A percentile compares a stretch with the other conserved stretches of the same genome.
These are phyloP conservation scores for Coelopa pilipes DNA, from an alignment of 2,888 invertebrate genomes.

Conservation along the genomic window DNA sequence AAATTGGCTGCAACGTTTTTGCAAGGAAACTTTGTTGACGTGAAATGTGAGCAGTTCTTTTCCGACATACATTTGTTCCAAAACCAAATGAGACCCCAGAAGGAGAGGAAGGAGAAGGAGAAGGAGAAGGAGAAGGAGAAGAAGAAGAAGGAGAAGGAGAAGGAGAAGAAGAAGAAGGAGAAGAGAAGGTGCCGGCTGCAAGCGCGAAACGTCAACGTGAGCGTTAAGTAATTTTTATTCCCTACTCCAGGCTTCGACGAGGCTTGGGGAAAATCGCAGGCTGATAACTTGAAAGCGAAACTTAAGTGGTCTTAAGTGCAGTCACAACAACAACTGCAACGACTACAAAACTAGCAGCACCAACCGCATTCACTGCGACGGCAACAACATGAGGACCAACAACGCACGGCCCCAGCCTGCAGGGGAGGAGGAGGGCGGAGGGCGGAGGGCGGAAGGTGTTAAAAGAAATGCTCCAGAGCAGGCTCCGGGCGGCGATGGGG, in stretches of 20 bases:
- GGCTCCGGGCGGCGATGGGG: neutral
- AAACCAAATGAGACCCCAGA: too few species aligned
- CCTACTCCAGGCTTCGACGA: neutral
- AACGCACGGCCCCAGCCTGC: too few species aligned
- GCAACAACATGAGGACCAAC: neutral
- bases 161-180: too few species aligned
- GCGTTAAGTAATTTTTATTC: conserved; percentile 3
- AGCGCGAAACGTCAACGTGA: neutral
- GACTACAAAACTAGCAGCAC: neutral
- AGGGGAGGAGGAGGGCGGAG: too few species aligned
- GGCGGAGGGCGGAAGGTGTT: conserved; percentile 11
- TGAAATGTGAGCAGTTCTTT: too few species aligned
- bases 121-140: too few species aligned
- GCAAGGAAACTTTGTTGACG: too few species aligned
- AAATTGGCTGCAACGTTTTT: too few species aligned
- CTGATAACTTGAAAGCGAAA: conserved; percentile 27
- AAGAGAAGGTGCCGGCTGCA: neutral
- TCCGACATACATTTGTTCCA: too few species aligned
- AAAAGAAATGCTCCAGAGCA: conserved; percentile 11
- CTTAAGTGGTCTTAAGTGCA: conserved; percentile 29
- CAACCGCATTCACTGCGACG: too few species aligned
- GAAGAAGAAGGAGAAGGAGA: too few species aligned
- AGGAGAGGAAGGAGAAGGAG: too few species aligned
- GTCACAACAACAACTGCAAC: neutral
- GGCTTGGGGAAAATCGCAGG: conserved; percentile 10